Conservation (phyloP, 2,113 vertebrate genomes). For the Sylvia atricapilla region DNA sequence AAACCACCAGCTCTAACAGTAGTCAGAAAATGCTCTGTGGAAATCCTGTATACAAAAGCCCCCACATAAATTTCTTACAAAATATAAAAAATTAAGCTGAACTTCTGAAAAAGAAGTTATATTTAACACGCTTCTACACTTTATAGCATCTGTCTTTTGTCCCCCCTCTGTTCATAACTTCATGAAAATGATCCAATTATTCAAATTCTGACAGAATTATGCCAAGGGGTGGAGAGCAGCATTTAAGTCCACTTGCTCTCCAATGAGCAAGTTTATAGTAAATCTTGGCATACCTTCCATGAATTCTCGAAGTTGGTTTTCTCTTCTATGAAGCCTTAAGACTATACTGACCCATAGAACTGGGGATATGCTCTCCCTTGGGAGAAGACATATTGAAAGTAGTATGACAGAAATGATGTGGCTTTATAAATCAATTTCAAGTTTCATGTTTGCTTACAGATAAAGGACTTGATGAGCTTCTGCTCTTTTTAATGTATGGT, state of each 20-base stretch:
- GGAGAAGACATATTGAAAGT: neutral
- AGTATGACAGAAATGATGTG: neutral
- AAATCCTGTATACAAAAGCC: neutral
- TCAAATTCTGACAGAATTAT: neutral
- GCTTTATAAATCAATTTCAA: neutral
- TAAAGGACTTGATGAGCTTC: neutral
- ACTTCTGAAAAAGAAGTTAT: neutral
- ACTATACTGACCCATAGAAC: neutral
- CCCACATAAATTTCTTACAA: neutral
- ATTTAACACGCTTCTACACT: neutral
- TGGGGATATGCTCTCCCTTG: neutral
- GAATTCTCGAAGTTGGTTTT: neutral
- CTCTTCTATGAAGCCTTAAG: neutral
- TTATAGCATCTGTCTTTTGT: neutral
- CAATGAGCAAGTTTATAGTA: neutral
- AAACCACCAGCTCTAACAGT: neutral
- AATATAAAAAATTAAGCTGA: neutral
- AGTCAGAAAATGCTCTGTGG: neutral
- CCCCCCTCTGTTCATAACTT: neutral
- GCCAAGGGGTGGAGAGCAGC: neutral
- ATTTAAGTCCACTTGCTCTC: neutral
- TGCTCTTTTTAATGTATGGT: neutral
- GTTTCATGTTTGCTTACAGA: neutral
- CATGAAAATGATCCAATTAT: neutral
- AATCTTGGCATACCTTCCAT: neutral